Evolutionary conservation across 2,797 vertebrate genomes (phyloP), one percentile per base, ranked within the genome.

Genomic region (Cyclopterus lumpus): DNA sequence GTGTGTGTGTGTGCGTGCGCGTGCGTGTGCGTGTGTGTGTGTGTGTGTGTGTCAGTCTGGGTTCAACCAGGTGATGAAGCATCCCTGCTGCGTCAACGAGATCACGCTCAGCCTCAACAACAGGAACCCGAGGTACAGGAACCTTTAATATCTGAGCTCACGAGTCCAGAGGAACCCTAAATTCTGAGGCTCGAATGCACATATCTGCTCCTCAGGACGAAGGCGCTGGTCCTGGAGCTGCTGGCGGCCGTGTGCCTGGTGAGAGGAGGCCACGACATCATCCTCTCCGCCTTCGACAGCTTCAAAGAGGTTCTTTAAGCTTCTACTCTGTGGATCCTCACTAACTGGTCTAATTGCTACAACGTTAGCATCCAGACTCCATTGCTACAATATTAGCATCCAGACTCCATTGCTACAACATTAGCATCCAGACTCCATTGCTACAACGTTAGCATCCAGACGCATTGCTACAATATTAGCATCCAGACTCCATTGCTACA

Each of bases 61-160:
- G 48, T 99, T 99, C 90, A 98, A 95, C 93, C 94, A 96, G 79
- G 97, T 99, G 89, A 98, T 99, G 97, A 95, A 94, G 75, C 97
- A 99, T 74, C 93, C 96, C 0, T 93, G 94, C 78, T 99, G 97
- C 2, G 97, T 99, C 86, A 99, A 98, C 0, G 96, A 98, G 94
- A 97, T 99, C 89, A 96, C 97, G 0, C 93, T 98, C 62, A 97
- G 97, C 89, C 96, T 99, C 82, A 98, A 97, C 89, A 96, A 97
- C 90, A 97, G 94, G 77, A 98, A 88, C 15, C 93, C 96, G 30
- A 96, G 97, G 97, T 97, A 73, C 88, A 73, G 15, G 6, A 22
- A 26, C 26, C 26, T 28, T 28, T 28, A 28, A 28, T 28, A 28
- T 28, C 26, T 2, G 26, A 28, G 26, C 9, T 40, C 38, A 12